These are phyloP conservation scores for Epinotia demarniana DNA, from an alignment of 2,888 invertebrate species.

Conservation along the genomic window DNA sequence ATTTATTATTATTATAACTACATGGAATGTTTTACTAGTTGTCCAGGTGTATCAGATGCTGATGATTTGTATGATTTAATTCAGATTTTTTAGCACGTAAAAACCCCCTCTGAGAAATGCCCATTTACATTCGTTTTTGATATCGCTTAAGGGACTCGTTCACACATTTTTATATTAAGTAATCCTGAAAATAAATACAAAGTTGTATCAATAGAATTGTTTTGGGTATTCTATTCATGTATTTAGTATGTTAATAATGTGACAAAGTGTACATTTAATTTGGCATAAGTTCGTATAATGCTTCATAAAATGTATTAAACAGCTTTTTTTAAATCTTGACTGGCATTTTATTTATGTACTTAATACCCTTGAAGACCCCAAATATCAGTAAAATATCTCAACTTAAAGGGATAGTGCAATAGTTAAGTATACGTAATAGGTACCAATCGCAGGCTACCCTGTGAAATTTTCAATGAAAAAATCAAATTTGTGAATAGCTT, in stretches of 20 bases:
- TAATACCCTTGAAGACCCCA: not conserved
- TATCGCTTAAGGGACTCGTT: conserved; percentile 1
- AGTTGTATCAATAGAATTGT: not conserved
- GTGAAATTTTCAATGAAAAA: too few species aligned
- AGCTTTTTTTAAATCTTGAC: not conserved
- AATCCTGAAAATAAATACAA: too few species aligned
- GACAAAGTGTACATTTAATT: not conserved
- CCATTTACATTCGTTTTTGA: conserved; percentile 18
- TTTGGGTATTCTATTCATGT: not conserved
- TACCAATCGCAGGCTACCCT: too few species aligned
- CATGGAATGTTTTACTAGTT: too few species aligned
- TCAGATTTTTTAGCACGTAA: too few species aligned
- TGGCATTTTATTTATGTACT: not conserved
- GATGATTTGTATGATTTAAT: too few species aligned
- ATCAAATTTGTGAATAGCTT: too few species aligned
- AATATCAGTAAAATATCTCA: too few species aligned
- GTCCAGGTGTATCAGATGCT: too few species aligned
- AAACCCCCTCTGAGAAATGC: too few species aligned
- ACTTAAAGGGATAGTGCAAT: not conserved
- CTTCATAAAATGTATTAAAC: not conserved
- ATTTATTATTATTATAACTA: too few species aligned
- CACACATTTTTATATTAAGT: too few species aligned
- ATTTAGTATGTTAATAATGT: not conserved
- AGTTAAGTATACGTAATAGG: not conserved
- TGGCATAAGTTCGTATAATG: not conserved